Evolutionary conservation across 2,113 vertebrate species (phyloP), one percentile per base, ranked within the genome.

Genomic region (Stigmatopora nigra): DNA sequence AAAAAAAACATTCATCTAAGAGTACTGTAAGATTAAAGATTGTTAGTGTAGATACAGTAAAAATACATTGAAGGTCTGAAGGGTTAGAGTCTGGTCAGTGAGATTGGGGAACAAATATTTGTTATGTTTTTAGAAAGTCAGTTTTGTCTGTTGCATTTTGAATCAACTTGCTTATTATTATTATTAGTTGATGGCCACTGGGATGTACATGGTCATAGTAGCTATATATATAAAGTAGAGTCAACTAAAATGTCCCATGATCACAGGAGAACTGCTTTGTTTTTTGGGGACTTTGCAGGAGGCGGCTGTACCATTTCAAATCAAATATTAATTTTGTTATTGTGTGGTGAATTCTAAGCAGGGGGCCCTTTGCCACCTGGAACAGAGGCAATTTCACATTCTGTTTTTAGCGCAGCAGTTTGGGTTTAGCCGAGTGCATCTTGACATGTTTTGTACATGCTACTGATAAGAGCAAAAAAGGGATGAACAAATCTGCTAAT

Each of bases 311-410:
- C 67, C 69, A 60, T 69, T 65, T 36, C 61, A 13, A 78, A 83
- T 83, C 68, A 88, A 89, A 88, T 88, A 88, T 88, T 87, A 3
- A 87, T 88, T 77, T 77, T 78, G 82, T 85, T 74, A 71, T 88
- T 82, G 80, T 80, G 67, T 67, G 67, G 25, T 65, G 73, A 52
- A 69, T 65, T 68, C 64, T 60, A 35, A 83, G 72, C 45, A 52
- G 65, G 61, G 73, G 61, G 63, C 71, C 65, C 63, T 52, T 58
- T 65, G 82, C 74, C 73, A 78, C 47, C 25, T 70, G 74, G 68
- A 78, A 64, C 60, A 13, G n/a, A 41, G 51, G 63, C 7, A 35
- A 3, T 38, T 81, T 73, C 79, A 68, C 69, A 67, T 52, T 73
- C 49, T 70, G 48, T 74, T 82, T 80, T 44, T 41, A 41, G 64